These are phyloP conservation scores for Gadopsis bispinosus DNA, from an alignment of 2,797 vertebrate species.

Conservation along the genomic window DNA sequence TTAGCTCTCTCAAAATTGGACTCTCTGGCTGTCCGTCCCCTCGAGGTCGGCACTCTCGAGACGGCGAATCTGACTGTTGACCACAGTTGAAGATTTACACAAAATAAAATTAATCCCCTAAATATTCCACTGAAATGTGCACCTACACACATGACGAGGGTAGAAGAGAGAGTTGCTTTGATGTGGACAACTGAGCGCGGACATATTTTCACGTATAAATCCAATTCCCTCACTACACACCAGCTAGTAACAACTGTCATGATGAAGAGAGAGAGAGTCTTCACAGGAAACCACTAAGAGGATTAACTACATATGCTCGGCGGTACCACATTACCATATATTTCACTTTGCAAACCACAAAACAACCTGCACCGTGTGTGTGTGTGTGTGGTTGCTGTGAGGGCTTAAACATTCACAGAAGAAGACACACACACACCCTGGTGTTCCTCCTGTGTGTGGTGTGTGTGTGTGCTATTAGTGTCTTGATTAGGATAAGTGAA, in stretches of 20 bases:
- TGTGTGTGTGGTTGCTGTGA: neutral
- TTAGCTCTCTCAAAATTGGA: neutral
- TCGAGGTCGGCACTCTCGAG: neutral
- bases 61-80: neutral
- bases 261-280: slow-evolving; percentile 4
- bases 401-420: neutral
- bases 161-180: neutral
- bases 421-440: neutral
- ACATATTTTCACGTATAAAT: neutral
- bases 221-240: neutral
- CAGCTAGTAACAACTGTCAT: neutral
- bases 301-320: slow-evolving; percentile 59
- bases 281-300: slow-evolving; percentile 57
- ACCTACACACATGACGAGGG: neutral
- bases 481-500: slow-evolving; percentile 43
- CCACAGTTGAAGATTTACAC: neutral
- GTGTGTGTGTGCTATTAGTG: slow-evolving; percentile 8
- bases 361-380: slow-evolving; percentile 7
- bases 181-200: neutral
- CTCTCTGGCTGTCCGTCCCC: neutral
- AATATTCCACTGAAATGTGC: neutral
- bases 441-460: slow-evolving; percentile 1
- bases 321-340: slow-evolving; percentile 39
- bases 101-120: neutral
- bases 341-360: slow-evolving; percentile 46